phyloP scores from a whole-genome alignment of 1,140 invertebrate species.

The Drosophila pallidifrons region DNA sequence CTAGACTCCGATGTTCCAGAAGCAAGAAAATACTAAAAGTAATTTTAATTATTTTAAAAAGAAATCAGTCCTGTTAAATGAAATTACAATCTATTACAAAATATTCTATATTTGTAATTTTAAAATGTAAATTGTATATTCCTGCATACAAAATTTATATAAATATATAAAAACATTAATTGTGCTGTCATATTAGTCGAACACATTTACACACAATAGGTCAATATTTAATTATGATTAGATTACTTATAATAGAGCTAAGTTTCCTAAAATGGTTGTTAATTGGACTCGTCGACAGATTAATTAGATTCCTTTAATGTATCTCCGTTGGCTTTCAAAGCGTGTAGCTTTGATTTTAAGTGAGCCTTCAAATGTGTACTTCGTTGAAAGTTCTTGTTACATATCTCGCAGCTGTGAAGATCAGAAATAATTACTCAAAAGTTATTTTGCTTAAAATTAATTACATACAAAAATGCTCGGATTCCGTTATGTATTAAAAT shows the following conservation, averaged over 20 bases:
- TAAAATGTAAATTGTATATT: too few species aligned
- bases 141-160: too few species aligned
- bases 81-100: too few species aligned
- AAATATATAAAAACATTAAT: too few species aligned
- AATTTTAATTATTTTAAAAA: too few species aligned
- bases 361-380: slow-evolving; percentile 69
- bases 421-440: not conserved
- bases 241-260: too few species aligned
- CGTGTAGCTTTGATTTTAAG: slow-evolving; percentile 56
- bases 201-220: too few species aligned
- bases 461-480: slow-evolving; percentile 57
- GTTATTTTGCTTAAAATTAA: not conserved
- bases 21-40: not conserved
- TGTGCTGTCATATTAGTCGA: too few species aligned
- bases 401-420: slow-evolving; percentile 46
- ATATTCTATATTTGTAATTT: too few species aligned
- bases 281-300: not conserved
- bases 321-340: slow-evolving; percentile 8
- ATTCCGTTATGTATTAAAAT: slow-evolving; percentile 63
- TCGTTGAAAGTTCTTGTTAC: slow-evolving; percentile 64
- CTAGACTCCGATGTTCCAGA: not conserved
- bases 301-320: slow-evolving; percentile 3
- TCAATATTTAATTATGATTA: too few species aligned
- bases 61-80: too few species aligned
- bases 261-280: too few species aligned